A percentile compares a stretch with the other conserved stretches of the same genome.
phyloP scores from a whole-genome alignment of 1,140 invertebrate genomes.

The Bacillus rossius region DNA sequence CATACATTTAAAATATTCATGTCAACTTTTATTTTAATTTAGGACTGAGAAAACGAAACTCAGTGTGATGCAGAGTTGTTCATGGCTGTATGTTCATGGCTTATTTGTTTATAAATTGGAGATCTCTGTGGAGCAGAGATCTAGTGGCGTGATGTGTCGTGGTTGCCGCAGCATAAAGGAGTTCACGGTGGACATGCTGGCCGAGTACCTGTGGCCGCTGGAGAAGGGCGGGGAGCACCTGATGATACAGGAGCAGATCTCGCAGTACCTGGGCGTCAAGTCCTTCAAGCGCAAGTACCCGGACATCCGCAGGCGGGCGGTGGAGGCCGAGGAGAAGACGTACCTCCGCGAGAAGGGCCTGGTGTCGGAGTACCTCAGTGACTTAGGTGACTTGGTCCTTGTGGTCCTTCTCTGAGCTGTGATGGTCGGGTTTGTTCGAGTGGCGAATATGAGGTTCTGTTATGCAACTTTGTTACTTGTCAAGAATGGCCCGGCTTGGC shows the following conservation, averaged over 20 bases:
- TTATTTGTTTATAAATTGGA: too few species aligned
- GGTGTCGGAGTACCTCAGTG: conserved; percentile 88
- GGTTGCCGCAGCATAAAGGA: conserved; percentile 40
- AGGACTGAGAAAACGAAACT: too few species aligned
- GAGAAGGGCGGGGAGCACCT: conserved; percentile 63
- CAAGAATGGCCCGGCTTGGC: too few species aligned
- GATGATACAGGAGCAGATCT: conserved; percentile 90
- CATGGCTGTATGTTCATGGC: too few species aligned
- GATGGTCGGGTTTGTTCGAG: too few species aligned
- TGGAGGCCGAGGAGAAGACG: conserved; percentile 86
- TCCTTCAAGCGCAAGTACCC: conserved; percentile 96
- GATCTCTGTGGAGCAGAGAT: too few species aligned
- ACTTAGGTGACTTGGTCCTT: conserved; percentile 58
- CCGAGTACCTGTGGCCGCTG: conserved; percentile 91
- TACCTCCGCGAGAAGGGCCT: conserved; percentile 78
- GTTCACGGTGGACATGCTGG: conserved; percentile 79
- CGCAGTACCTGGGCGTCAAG: conserved; percentile 87
- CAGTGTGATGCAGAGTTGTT: too few species aligned
- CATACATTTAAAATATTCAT: too few species aligned
- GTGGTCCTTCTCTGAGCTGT: not conserved
- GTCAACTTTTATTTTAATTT: too few species aligned
- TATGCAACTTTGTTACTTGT: too few species aligned
- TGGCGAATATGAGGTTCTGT: too few species aligned
- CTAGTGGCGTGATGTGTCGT: too few species aligned
- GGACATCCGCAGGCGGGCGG: conserved; percentile 72